Base-by-base conservation (phyloP, 2,113 vertebrate genomes). In the Rostratula benghalensis region DNA sequence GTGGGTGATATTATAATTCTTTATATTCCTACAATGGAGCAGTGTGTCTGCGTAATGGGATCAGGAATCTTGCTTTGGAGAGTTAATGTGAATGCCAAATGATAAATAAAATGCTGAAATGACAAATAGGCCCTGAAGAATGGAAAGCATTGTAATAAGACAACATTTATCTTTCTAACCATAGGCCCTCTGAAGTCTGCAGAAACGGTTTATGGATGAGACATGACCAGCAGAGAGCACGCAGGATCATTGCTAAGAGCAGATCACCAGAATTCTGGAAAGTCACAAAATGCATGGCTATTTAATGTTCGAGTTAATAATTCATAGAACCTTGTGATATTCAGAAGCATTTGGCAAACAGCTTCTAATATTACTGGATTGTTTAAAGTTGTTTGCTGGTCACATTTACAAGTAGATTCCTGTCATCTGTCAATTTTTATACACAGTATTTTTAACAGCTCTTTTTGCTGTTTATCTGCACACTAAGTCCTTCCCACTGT, bases 21-120 rank as follows among this genome's bases (percentile, higher is more conserved):
- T 4, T 39, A 9, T 84, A 79, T 79, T 79, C 31, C 70, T 57
- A 69, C 57, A 73, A 24, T 33, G 70, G 65, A 75, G 41, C 61
- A 73, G 61, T 19, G 46, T 74, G 77, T 41, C 81, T 76, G 43
- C 6, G 6, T 79, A 68, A 87, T 10, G 75, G 75, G 48, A 76
- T 51, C 0, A 1, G 61, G 45, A 89, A 76, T 87, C 87, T 79
- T 89, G 33, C 57, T 95, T 87, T 57, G 45, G 45, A 83, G 67
- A 87, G 27, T 69, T 71, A 61, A 68, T 41, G 41, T 50, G 48
- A 61, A 64, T 61, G 70, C 50, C 89, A 94, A 91, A 83, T 73
- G 74, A 91, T 79, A 92, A 90, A 91, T 91, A 91, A 81, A 93
- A 89, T 54, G 50, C 41, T 30, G 87, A 85, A 79, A 85, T 74